phyloP scores from a whole-genome alignment of 2,113 vertebrate species.

The human (Homo sapiens) region DNA sequence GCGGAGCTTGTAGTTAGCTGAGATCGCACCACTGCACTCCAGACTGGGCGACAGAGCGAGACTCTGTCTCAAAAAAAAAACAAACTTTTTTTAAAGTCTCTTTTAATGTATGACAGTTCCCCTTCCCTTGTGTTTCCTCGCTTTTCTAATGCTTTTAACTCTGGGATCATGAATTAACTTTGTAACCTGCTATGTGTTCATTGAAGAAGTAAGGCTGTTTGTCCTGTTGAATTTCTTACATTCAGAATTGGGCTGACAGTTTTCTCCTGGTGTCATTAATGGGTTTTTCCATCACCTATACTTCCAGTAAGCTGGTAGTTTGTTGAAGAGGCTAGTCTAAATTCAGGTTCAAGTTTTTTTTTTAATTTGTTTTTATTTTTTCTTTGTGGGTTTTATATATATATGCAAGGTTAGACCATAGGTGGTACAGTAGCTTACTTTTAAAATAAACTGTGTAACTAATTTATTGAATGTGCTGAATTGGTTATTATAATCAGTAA shows the following conservation, averaged over 20 bases:
- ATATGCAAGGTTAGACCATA: background rate
- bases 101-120: background rate
- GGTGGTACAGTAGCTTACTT: background rate
- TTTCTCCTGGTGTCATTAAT: background rate
- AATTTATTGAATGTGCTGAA: background rate
- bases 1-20: too few species aligned
- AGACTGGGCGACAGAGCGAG: too few species aligned
- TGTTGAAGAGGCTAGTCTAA: background rate
- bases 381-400: too few species aligned
- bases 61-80: too few species aligned
- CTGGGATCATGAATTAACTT: background rate
- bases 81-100: background rate
- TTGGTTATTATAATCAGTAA: background rate
- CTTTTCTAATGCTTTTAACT: background rate
- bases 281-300: background rate
- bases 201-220: background rate
- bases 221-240: background rate
- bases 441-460: conserved; percentile 3
- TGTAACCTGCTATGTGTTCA: background rate
- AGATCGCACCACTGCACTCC: too few species aligned
- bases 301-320: background rate
- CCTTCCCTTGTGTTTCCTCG: background rate
- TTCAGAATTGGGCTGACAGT: background rate
- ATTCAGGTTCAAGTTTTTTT: background rate
- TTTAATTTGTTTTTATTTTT: too few species aligned